Evolutionary conservation across 2,113 vertebrate species (phyloP).

Genomic region (Oreotragus oreotragus): DNA sequence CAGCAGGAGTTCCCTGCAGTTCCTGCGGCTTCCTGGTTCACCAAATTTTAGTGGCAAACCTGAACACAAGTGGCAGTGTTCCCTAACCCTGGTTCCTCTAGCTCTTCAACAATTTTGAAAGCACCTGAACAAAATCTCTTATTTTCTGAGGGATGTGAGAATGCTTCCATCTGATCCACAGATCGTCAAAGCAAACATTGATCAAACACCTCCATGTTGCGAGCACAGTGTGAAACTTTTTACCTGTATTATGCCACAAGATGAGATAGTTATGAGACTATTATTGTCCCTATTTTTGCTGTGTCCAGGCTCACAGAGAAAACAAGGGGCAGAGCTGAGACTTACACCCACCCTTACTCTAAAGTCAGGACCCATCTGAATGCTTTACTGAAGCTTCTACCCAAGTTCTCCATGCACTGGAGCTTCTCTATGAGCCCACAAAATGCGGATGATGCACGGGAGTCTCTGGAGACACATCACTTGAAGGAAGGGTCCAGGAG

Average conservation of each 20-base stretch:
- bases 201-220: background rate
- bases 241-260: background rate
- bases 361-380: background rate
- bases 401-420: accelerated
- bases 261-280: background rate
- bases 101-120: background rate
- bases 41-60: background rate
- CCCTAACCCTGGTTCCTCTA: background rate
- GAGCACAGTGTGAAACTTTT: background rate
- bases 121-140: background rate
- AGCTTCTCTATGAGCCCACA: background rate
- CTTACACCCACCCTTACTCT: background rate
- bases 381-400: background rate
- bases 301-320: background rate
- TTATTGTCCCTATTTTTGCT: background rate
- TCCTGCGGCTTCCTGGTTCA: background rate
- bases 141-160: background rate
- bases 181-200: background rate
- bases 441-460: accelerated
- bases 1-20: background rate
- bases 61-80: background rate
- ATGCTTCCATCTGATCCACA: background rate
- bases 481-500: background rate
- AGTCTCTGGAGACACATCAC: background rate
- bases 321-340: background rate